These are phyloP conservation scores for Atrina japonica DNA, from an alignment of 2,888 invertebrate genomes.

Conservation along the genomic window DNA sequence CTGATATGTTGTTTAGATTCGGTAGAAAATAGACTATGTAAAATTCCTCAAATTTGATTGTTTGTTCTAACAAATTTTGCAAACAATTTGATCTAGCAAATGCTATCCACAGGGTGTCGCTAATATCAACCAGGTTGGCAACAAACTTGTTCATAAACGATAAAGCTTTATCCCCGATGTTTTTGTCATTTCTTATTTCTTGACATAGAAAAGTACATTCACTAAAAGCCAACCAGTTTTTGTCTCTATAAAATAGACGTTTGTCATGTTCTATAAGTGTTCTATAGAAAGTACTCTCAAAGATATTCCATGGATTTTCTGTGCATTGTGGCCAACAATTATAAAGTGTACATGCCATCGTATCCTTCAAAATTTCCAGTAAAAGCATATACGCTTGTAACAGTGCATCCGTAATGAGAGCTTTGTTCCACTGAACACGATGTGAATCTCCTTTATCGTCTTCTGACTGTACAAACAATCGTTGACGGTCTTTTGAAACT, in stretches of 20 bases:
- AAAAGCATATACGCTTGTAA: conserved; percentile 14
- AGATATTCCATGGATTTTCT: neutral
- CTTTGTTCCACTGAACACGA: conserved; percentile 22
- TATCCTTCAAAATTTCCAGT: neutral
- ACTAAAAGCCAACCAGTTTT: neutral
- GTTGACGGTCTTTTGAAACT: conserved; percentile 66
- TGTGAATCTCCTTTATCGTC: conserved; percentile 62
- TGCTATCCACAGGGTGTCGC: too few relatives aligned
- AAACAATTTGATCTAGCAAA: too few relatives aligned
- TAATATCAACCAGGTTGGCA: too few relatives aligned
- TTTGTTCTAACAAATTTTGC: neutral
- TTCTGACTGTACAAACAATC: conserved; percentile 57
- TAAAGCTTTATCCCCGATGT: neutral
- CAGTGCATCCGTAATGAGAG: conserved; percentile 20
- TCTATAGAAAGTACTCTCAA: neutral
- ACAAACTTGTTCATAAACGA: neutral
- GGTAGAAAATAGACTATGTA: conserved; percentile 5
- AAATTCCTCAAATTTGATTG: neutral
- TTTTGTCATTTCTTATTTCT: neutral
- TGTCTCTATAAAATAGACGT: neutral
- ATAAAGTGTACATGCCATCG: conserved; percentile 20
- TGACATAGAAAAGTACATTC: neutral
- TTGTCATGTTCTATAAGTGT: neutral
- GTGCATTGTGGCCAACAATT: conserved; percentile 42
- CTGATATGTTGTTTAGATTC: neutral